Conservation (phyloP, 2,113 vertebrate species). For the Gobiocypris rarus region DNA sequence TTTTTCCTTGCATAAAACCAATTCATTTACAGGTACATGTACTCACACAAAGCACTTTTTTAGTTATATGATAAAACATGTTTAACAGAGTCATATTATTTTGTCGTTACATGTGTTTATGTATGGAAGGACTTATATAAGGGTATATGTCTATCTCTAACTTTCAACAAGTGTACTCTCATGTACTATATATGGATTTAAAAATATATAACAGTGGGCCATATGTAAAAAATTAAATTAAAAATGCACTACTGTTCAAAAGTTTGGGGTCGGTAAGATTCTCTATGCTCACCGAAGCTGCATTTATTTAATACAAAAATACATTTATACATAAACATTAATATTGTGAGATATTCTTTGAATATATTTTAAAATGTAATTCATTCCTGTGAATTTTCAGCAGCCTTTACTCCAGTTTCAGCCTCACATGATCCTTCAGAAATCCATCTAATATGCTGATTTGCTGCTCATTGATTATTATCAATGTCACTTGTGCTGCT, state of each 20-base stretch:
- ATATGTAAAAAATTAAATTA: neutral
- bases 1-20: neutral
- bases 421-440: neutral
- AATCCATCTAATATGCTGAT: neutral
- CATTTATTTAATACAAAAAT: neutral
- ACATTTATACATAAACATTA: too few relatives aligned
- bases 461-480: neutral
- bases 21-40: neutral
- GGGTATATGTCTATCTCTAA: neutral
- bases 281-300: neutral
- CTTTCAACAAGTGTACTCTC: neutral
- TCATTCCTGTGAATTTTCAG: neutral
- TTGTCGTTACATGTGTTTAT: neutral
- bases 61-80: neutral
- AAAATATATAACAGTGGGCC: neutral
- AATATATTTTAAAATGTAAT: too few relatives aligned
- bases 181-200: neutral
- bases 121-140: neutral
- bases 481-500: neutral
- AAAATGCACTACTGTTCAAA: neutral
- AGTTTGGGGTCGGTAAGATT: slow-evolving; percentile 2
- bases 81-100: neutral
- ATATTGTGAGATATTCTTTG: too few relatives aligned
- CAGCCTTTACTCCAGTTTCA: neutral
- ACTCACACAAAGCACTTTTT: neutral